Base-by-base conservation (phyloP, 2,888 invertebrate species). In the Amblyjoppa fuscipennis region DNA sequence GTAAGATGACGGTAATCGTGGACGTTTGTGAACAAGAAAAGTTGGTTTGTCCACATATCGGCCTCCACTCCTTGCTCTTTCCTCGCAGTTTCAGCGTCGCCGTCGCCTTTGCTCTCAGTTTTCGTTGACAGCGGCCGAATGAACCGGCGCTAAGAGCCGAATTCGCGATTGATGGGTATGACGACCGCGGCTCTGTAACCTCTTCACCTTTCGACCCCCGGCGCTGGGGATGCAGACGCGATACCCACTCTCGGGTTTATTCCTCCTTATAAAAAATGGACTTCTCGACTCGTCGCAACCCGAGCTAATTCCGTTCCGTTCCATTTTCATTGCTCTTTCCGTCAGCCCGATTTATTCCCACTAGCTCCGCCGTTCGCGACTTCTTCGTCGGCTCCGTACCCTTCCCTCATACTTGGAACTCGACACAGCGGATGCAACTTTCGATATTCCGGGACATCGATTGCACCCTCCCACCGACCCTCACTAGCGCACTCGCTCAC, bases 141-240 rank as follows among this genome's bases (percentile, higher is more conserved):
- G 38, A 25, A 56, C 20, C 51, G 16, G 31, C 28, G n/a, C 16
- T 38, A 38, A 25, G 6, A 25, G 51, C 9, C 61, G 45, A 51
- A 66, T 64, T 2, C 38, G 34, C 41, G 13, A 31, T 31, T 20
- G 68, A 61, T 49, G 28, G 28, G 51, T 56, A 41, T 6, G 25
- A 68, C 66, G 28, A 76, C 28, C 49, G 28, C n/a, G 28, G 28
- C 41, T 59, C 59, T 70, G 74, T 85, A 87, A 87, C 86, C 86
- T 87, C 87, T 86, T 87, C 84, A 87, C 87, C 87, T 87, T 87
- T 87, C 87, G 87, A 87, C 87, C 87, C 87, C 82, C 68, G 75
- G 31, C 70, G 38, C 25, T 41, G 73, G 75, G 41, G 66, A 73
- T 31, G 68, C 25, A 81, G 74, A 77, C 77, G 53, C 38, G 75